phyloP scores from a whole-genome alignment of 2,797 vertebrate genomes.

The Acomys russatus region DNA sequence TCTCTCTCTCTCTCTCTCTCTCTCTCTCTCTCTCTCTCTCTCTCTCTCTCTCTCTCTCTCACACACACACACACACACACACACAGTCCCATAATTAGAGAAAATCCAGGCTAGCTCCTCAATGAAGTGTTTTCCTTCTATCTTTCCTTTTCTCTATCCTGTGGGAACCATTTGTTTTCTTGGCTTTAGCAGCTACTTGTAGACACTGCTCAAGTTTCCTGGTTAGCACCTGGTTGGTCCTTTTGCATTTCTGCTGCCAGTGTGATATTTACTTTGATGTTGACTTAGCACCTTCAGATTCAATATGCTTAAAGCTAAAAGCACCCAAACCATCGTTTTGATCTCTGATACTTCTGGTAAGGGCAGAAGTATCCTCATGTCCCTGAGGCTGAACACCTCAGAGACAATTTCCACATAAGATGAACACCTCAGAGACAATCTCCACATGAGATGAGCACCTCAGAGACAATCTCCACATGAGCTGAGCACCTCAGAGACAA shows the following conservation, averaged over 20 bases:
- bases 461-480: no score
- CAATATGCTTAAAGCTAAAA: constrained; percentile 44
- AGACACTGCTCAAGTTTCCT: constrained; percentile 34
- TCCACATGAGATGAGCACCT: no score
- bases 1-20: neutral
- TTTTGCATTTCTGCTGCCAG: constrained; percentile 40
- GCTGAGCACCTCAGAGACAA: no score
- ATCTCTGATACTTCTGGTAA: neutral
- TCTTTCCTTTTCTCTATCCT: constrained; percentile 35
- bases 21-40: neutral
- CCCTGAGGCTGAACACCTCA: neutral
- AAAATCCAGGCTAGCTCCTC: neutral
- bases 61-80: neutral
- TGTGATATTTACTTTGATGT: neutral
- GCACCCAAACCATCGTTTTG: neutral
- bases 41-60: neutral
- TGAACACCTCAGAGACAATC: no score
- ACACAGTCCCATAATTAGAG: neutral
- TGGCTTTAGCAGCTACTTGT: constrained; percentile 16
- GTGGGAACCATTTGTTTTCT: constrained; percentile 21
- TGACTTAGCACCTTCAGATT: constrained; percentile 23
- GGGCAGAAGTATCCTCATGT: neutral
- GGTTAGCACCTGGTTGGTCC: neutral
- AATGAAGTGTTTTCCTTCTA: constrained; percentile 41
- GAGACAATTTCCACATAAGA: no score